A percentile compares a stretch with the other conserved stretches of the same genome.
These are phyloP conservation scores for Stictonetta naevosa DNA, from an alignment of 2,113 vertebrate genomes.

Conservation along the genomic window DNA sequence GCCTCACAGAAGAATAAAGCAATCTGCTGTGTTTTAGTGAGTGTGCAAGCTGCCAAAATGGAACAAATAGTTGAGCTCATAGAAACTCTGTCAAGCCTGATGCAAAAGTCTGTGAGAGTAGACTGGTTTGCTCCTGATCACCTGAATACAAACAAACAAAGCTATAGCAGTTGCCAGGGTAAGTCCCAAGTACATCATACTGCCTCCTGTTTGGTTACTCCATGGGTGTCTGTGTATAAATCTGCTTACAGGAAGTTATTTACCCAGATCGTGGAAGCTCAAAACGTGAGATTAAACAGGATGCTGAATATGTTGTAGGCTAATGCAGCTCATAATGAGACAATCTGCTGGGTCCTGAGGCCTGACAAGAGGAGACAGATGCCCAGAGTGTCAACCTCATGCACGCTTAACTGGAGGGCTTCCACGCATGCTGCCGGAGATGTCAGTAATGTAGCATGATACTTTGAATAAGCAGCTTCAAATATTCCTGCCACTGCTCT, in stretches of 20 bases:
- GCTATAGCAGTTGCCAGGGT: neutral
- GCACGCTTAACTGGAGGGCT: neutral
- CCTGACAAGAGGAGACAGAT: neutral
- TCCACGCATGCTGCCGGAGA: neutral
- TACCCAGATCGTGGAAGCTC: neutral
- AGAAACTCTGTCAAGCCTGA: neutral
- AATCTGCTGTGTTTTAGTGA: neutral
- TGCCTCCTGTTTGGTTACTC: neutral
- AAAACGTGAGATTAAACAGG: neutral
- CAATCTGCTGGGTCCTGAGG: neutral
- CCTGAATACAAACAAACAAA: neutral
- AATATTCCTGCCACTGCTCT: neutral
- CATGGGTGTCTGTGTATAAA: neutral
- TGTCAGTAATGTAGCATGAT: neutral
- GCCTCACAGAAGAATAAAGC: neutral
- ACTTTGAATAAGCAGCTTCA: neutral
- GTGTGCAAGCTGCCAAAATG: neutral
- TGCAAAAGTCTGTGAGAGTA: neutral
- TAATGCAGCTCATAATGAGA: neutral
- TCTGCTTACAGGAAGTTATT: neutral
- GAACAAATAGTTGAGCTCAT: neutral
- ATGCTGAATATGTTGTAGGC: neutral
- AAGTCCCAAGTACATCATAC: neutral
- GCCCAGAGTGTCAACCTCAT: rapidly evolving
- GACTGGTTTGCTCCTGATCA: rapidly evolving